These are phyloP conservation scores for Opisthograptis luteolata DNA, from an alignment of 2,888 invertebrate species.

Conservation along the genomic window DNA sequence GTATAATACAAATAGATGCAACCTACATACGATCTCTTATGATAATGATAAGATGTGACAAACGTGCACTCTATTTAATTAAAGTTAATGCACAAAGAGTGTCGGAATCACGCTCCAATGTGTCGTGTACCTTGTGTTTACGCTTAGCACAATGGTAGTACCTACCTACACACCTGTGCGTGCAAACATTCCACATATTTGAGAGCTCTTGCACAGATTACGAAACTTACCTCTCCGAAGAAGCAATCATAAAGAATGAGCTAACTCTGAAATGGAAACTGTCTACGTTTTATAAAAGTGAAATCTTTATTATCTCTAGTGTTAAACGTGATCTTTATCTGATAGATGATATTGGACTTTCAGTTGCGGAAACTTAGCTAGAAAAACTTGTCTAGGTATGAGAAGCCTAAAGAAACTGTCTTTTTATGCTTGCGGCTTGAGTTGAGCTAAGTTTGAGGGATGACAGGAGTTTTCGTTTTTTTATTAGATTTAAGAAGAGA, in stretches of 20 bases:
- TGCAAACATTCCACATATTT: slow-evolving; percentile 32
- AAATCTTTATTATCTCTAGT: slow-evolving; percentile 53
- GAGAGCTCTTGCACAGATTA: slow-evolving; percentile 40
- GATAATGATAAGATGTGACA: slow-evolving; percentile 49
- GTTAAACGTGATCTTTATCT: slow-evolving; percentile 61
- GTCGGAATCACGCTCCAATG: slow-evolving; percentile 42
- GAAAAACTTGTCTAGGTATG: slow-evolving; percentile 42
- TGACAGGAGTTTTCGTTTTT: slow-evolving; percentile 27
- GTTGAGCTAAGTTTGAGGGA: slow-evolving; percentile 42
- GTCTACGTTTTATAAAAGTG: slow-evolving; percentile 41
- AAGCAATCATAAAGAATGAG: slow-evolving; percentile 42
- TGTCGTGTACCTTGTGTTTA: slow-evolving; percentile 38
- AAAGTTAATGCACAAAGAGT: slow-evolving; percentile 55
- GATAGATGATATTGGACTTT: slow-evolving; percentile 62
- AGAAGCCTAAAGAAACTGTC: slow-evolving; percentile 48
- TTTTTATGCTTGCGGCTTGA: slow-evolving; percentile 44
- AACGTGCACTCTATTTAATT: slow-evolving; percentile 63
- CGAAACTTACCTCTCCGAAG: slow-evolving; percentile 41
- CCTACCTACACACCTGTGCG: background rate
- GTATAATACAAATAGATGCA: background rate
- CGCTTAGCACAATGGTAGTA: slow-evolving; percentile 36
- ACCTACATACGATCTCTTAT: slow-evolving; percentile 45
- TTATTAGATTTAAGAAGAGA: slow-evolving; percentile 4
- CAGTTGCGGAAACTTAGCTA: slow-evolving; percentile 41
- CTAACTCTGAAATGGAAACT: slow-evolving; percentile 38